These are phyloP conservation scores for Leucoraja erinaceus DNA, from an alignment of 2,113 vertebrate genomes.

Conservation along the genomic window DNA sequence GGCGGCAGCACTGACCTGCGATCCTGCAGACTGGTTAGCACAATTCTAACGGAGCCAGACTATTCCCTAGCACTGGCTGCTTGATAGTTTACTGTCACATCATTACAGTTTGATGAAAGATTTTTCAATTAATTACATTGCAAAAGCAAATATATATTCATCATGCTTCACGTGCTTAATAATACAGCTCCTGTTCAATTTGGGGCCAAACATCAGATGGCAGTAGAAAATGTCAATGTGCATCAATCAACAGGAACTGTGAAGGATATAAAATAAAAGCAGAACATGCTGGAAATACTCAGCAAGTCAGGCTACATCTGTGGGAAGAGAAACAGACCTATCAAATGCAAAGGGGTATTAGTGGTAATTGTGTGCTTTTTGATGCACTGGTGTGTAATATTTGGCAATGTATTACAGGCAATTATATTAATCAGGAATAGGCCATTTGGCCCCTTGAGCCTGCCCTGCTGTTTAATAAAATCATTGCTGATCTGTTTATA, in stretches of 20 bases:
- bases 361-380: too few relatives aligned
- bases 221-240: not conserved
- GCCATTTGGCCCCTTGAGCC: too few relatives aligned
- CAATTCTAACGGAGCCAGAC: too few relatives aligned
- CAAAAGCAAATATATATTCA: not conserved
- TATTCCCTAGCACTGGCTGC: not conserved
- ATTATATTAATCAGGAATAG: too few relatives aligned
- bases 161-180: not conserved
- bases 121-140: not conserved
- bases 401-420: too few relatives aligned
- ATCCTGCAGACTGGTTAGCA: not conserved
- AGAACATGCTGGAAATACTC: too few relatives aligned
- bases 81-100: not conserved
- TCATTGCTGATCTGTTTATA: too few relatives aligned
- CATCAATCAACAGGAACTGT: not conserved
- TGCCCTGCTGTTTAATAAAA: too few relatives aligned
- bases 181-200: not conserved
- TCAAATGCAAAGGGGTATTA: not conserved
- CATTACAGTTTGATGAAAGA: not conserved
- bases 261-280: not conserved
- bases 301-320: too few relatives aligned
- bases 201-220: not conserved
- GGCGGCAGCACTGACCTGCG: not conserved
- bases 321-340: too few relatives aligned
- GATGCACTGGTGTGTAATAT: too few relatives aligned